A percentile compares a stretch with the other conserved stretches of the same genome.
Conservation (phyloP, 37 sponge, comb jelly and placozoan genomes). For the Chondrilla cf. caribensis region DNA sequence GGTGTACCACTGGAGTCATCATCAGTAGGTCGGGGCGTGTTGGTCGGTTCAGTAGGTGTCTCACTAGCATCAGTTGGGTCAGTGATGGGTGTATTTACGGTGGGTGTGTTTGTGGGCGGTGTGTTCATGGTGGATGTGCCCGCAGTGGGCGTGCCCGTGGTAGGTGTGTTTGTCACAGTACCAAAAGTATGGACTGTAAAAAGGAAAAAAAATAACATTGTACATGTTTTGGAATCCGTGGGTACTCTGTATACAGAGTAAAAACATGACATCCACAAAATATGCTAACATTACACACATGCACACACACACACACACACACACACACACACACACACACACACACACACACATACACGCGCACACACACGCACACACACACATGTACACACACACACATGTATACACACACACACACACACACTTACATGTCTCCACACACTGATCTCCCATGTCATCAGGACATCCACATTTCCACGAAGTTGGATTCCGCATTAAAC, state of each 20-base stretch:
- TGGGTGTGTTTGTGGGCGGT: not conserved
- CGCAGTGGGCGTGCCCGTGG: not conserved
- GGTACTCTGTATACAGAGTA: no score
- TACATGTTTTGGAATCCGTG: no score
- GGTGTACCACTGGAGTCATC: not conserved
- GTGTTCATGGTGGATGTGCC: not conserved
- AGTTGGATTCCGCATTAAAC: constrained; percentile 23
- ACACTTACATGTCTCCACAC: constrained; percentile 37
- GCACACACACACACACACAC: no score
- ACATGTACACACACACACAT: not conserved
- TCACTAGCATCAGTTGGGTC: not conserved
- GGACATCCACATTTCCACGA: constrained; percentile 53
- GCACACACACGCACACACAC: not conserved
- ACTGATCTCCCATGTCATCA: constrained; percentile 10
- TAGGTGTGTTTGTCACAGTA: no score
- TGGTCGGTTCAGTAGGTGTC: no score
- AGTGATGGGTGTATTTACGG: not conserved
- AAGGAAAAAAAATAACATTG: no score
- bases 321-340: constrained; percentile 9
- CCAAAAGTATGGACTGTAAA: no score
- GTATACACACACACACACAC: constrained; percentile 15
- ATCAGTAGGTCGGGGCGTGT: no score
- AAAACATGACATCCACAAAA: no score
- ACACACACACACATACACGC: not conserved
- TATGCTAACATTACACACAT: not conserved